Conservation (phyloP, 2,888 invertebrate genomes). For the Dryococelus australis region DNA sequence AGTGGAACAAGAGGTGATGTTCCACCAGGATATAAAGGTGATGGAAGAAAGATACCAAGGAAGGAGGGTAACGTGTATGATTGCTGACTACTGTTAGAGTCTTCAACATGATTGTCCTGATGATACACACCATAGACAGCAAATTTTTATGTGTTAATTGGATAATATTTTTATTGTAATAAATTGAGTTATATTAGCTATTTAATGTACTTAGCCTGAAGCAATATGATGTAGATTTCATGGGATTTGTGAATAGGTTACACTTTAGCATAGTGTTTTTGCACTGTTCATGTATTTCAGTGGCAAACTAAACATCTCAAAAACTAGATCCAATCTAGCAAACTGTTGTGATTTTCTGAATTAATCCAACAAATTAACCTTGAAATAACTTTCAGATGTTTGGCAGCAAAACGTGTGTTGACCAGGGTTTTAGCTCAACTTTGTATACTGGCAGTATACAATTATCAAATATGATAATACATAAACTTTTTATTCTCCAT, state of each 20-base stretch:
- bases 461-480: too few relatives aligned
- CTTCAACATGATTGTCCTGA: slow-evolving; percentile 28
- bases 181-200: not conserved
- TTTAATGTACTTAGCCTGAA: not conserved
- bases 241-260: not conserved
- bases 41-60: slow-evolving; percentile 26
- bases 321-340: too few relatives aligned
- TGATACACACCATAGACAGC: not conserved
- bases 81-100: slow-evolving; percentile 26
- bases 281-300: too few relatives aligned
- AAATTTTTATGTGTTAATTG: not conserved
- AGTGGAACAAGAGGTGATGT: slow-evolving; percentile 17
- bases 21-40: not conserved
- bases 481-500: too few relatives aligned
- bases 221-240: not conserved
- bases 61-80: slow-evolving; percentile 8
- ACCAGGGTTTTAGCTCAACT: too few relatives aligned
- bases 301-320: too few relatives aligned
- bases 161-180: not conserved
- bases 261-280: not conserved
- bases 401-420: too few relatives aligned
- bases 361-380: too few relatives aligned
- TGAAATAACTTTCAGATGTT: too few relatives aligned
- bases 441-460: too few relatives aligned
- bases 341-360: too few relatives aligned